Conservation (phyloP, 2,888 invertebrate species). For the Leptinotarsa peninsularis region DNA sequence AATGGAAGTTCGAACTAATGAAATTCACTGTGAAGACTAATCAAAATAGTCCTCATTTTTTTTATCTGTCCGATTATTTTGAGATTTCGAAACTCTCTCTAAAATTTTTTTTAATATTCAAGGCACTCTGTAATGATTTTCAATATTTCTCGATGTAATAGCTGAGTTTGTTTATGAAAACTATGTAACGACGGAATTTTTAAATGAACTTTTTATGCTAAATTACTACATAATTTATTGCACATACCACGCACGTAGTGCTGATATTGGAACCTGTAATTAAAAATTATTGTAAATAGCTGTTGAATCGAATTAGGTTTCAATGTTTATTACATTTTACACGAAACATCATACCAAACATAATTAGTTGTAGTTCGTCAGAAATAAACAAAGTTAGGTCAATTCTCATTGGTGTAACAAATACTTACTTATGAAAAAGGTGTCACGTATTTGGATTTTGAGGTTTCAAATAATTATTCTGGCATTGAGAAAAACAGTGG, state of each 20-base stretch:
- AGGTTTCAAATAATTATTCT: neutral
- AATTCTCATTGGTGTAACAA: neutral
- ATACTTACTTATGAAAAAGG: neutral
- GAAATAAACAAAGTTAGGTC: neutral
- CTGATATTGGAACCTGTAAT: neutral
- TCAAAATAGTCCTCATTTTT: too few species aligned
- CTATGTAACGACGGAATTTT: neutral
- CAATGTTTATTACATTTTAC: constrained; percentile 2
- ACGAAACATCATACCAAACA: constrained; percentile 1
- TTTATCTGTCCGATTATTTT: too few species aligned
- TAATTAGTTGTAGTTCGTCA: neutral
- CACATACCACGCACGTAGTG: constrained; percentile 7
- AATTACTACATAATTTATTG: neutral
- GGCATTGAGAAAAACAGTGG: neutral
- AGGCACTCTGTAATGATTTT: too few species aligned
- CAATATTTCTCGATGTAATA: too few species aligned
- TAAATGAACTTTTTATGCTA: neutral
- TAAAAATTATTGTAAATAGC: constrained; percentile 1
- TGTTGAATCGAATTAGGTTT: constrained; percentile 2
- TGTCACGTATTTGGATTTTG: neutral
- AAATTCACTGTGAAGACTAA: too few species aligned
- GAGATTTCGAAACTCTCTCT: too few species aligned
- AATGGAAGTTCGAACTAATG: too few species aligned
- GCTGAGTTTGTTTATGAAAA: too few species aligned
- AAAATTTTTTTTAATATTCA: too few species aligned